Conservation (phyloP, 1,140 invertebrate genomes). For the Ceratosolen solmsi region DNA sequence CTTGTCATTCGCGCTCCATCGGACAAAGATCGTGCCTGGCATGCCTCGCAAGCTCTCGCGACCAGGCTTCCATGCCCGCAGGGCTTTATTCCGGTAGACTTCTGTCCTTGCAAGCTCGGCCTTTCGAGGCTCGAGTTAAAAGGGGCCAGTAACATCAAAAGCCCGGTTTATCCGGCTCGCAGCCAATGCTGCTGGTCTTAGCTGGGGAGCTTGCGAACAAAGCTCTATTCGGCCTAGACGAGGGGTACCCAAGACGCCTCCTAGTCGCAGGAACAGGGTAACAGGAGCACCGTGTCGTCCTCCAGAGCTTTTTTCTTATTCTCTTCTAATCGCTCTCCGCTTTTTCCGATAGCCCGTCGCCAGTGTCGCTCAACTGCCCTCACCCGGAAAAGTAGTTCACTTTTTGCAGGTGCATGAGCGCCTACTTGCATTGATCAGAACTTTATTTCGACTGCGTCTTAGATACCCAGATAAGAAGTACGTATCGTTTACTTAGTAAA, state of each 20-base stretch:
- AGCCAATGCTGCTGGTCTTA: constrained; percentile 45
- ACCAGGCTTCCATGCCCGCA: constrained; percentile 63
- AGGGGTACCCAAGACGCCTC: constrained; percentile 59
- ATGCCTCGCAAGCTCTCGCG: constrained; percentile 65
- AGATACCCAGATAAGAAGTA: too few species aligned
- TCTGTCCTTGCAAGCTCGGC: background rate
- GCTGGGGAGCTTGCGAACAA: constrained; percentile 49
- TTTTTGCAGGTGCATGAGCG: background rate
- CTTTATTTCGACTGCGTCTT: background rate
- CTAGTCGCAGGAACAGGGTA: constrained; percentile 60
- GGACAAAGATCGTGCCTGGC: constrained; percentile 64
- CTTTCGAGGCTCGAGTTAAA: constrained; percentile 32
- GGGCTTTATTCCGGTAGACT: background rate
- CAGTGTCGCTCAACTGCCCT: background rate
- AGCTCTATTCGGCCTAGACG: constrained; percentile 50
- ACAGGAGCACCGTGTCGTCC: constrained; percentile 48
- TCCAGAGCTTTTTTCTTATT: constrained; percentile 31
- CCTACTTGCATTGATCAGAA: background rate
- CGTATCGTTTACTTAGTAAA: too few species aligned
- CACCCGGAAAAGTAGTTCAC: background rate
- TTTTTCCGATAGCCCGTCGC: background rate
- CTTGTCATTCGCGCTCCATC: constrained; percentile 35
- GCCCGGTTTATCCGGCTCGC: constrained; percentile 66
- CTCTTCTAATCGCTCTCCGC: background rate
- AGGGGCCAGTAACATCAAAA: constrained; percentile 70